Base-by-base conservation (phyloP, 92 coral and sea anemone species). In the Actinostola sp. region DNA sequence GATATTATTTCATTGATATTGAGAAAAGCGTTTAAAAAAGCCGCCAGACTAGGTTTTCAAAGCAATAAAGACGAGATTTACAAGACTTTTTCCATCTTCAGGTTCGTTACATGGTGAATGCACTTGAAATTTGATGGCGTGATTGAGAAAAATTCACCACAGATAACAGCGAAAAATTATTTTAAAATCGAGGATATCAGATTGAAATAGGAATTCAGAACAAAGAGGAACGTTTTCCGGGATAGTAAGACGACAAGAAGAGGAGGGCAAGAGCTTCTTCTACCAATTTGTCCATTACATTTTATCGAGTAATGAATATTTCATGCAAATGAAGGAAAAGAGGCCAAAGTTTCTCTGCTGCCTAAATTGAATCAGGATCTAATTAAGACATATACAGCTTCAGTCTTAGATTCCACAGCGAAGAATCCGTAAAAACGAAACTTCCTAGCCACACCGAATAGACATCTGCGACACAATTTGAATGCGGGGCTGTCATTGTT, bases 401-500 rank as follows among this genome's bases (percentile, higher is more conserved):
- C 77, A 41, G 15, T 53, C 17, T 32, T 1, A 9, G n/a, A 27
- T 41, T 21, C 51, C 33, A 5, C 3, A 58, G 38, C 19, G 8
- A 23, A 32, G 28, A 57, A 33, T 55, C 66, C 0, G 17, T 52
- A 26, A n/a, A 13, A 33, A 44, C 16, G 66, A 41, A 58, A 55
- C 43, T 56, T 32, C 24, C 36, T 61, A 0, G 60, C 51, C 20
- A 23, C 72, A 30, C 8, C 67, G 49, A 66, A 83, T 74, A 70
- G 88, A 69, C 90, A 87, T 87, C 89, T 83, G 90, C 73, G 72
- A 61, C 67, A 72, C 59, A 80, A 87, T 87, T 87, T 78, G 85
- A 91, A 76, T 89, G 92, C 89, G 92, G 89, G 87, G 80, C 92
- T 72, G 84, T 83, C 86, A 83, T 83, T 87, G 97, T 90, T 87